Base-by-base conservation (phyloP, 2,113 vertebrate genomes). In the Mesocricetus auratus region DNA sequence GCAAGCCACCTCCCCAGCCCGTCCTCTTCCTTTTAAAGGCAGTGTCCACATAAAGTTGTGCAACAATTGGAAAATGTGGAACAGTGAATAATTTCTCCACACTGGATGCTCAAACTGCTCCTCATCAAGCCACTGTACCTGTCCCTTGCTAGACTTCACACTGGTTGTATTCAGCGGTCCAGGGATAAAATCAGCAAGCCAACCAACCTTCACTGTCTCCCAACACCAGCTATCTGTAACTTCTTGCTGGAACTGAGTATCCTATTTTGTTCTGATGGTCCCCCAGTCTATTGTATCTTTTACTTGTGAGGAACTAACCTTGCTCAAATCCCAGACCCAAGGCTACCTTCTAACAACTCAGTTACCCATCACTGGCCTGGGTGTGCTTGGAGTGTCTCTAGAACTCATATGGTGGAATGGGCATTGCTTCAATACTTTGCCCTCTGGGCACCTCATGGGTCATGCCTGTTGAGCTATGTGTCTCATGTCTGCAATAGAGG, bases 191-290 rank as follows among this genome's bases (percentile, higher is more conserved):
- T 45, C 45, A 64, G 62, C 15, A 64, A 73, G 16, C 12, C 36
- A 58, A 33, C 3, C 62, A 26, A 22, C 29, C 85, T 53, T 60
- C 47, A 10, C 0, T 0, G 17, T 9, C 1, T 29, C 7, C 24
- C 24, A 4, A 19, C 16, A 9, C 33, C 19, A 69, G 50, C 71
- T 53, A 19, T n/a, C 15, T 7, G 47, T 1, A 7, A 9, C 42
- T 50, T 36, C 85, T 12, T n/a, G 17, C 83, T 21, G 24, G 21
- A 19, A 42, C 31, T 10, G 31, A 58, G 58, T 3, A 10, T 21
- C 56, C 62, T 29, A 24, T 8, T 2, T 24, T 29, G 56, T 33
- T 39, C 3, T 2, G 22, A 36, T 17, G 47, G 26, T 42, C 62
- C 47, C 47, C 33, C 50, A 33, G 39, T 42, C 79, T 24, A 39